Evolutionary conservation across 2,888 invertebrate species (phyloP), one percentile per base, ranked within the genome.

Genomic region (Thecocarcelia acutangulata): DNA sequence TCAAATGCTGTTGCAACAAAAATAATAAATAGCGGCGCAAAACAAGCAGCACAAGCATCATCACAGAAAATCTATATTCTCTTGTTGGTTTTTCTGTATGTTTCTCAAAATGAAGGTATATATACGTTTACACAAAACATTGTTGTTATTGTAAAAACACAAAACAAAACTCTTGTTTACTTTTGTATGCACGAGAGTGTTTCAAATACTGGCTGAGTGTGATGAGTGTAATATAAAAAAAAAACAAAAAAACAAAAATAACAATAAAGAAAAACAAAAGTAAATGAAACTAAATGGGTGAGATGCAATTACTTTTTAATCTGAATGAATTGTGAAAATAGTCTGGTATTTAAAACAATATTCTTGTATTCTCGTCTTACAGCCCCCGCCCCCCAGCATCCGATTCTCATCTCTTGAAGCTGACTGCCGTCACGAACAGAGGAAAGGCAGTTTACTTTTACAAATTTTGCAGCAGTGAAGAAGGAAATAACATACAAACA

Each of bases 221-320:
- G 50, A 24, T 58, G 28, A 59, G 50, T 19, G 8, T 19, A 19
- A n/a, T 46, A 9, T 1, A 33, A 33, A 37, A 21, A 17, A 58
- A n/a, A 33, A 28, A 37, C n/a, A 17, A 12, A 24, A 17, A 11
- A 46, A 48, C 19, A 54, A 21, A 4, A 56, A 6, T n/a, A 44
- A 19, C 9, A 56, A 48, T 3, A 48, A 70, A 44, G 42, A 1
- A 74, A 21, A 64, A 46, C 8, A 24, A 61, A 64, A 68, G 58
- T 69, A 74, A 82, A 75, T 69, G 66, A 9, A 74, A 74, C 58
- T 70, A 78, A 82, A 78, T 78, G 82, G 70, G 54, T 66, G 82
- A 78, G 74, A 75, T 78, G 74, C 78, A 82, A 82, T 82, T 82
- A 82, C 74, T 78, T 82, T 78, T 82, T 75, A 82, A 78, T 82